Base-by-base conservation (phyloP, 2,113 vertebrate genomes). In the Polypterus bichir region DNA sequence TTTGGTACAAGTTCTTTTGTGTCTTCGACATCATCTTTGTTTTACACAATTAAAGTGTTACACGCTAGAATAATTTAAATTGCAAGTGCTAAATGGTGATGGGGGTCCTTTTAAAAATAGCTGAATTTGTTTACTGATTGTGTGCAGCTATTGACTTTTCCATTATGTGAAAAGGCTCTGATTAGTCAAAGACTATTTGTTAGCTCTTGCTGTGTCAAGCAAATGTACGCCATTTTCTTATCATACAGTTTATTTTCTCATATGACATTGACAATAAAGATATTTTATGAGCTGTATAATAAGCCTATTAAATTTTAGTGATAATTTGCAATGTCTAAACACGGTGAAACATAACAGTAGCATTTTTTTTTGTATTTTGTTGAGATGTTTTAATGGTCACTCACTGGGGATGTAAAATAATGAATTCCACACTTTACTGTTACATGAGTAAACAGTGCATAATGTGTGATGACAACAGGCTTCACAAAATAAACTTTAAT, bases 21-120 rank as follows among this genome's bases (percentile, higher is more conserved):
- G 82, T 85, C 84, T 88, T 84, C 89, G 87, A 92, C 88, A 90
- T 82, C 78, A 83, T 89, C 89, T 92, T 93, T 92, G 88, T 97
- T 91, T 94, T 90, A 83, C 81, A 90, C 88, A 92, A 92, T 93
- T 91, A 92, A 92, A 90, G 87, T 89, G 87, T 93, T 92, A 90
- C 86, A 93, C 75, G 84, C 88, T 92, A 91, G 88, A 95, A 92
- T 92, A 93, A 93, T 88, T 90, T 87, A 89, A 92, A 91, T 91
- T 89, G 84, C 82, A 82, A 71, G 77, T 75, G 74, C 80, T 88
- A 89, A 92, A 91, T 84, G 80, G 85, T 86, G 83, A 88, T 83
- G 80, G 78, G 80, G 83, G 82, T 78, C 76, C 81, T 70, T 68
- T 83, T 84, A 79, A 78, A 86, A 84, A 83, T 81, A 85, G 76